phyloP scores from a whole-genome alignment of 1,140 invertebrate genomes.

The Phthorimaea operculella region DNA sequence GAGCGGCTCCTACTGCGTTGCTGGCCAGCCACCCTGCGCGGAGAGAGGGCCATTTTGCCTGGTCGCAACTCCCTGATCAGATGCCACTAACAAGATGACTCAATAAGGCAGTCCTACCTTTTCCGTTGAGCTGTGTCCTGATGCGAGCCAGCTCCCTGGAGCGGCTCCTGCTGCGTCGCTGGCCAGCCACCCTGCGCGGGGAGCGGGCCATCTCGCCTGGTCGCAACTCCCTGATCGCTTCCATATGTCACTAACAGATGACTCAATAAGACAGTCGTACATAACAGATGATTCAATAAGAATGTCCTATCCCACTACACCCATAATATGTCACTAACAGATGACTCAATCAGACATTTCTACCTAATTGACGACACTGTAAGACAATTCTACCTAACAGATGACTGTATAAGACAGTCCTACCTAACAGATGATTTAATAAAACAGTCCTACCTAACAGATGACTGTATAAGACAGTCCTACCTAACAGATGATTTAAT shows the following conservation, averaged over 20 bases:
- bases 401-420: too few species aligned
- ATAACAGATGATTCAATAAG: too few species aligned
- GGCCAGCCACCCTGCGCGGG: conserved; percentile 38
- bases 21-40: conserved; percentile 36
- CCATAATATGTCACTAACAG: too few species aligned
- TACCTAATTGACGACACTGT: too few species aligned
- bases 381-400: too few species aligned
- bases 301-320: too few species aligned
- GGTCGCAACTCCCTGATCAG: neutral
- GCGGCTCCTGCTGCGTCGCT: conserved; percentile 35
- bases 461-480: too few species aligned
- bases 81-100: conserved; percentile 19
- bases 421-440: too few species aligned
- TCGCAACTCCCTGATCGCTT: neutral
- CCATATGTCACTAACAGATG: conserved; percentile 19
- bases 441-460: too few species aligned
- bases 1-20: conserved; percentile 36
- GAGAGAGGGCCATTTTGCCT: conserved; percentile 44
- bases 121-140: conserved; percentile 44
- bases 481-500: too few species aligned
- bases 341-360: too few species aligned
- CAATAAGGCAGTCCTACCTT: conserved; percentile 39
- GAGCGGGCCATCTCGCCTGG: conserved; percentile 41
- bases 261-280: too few species aligned
- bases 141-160: conserved; percentile 42